A percentile compares a stretch with the other conserved stretches of the same genome.
Conservation (phyloP, 2,113 vertebrate genomes). For the Grallaria varia region DNA sequence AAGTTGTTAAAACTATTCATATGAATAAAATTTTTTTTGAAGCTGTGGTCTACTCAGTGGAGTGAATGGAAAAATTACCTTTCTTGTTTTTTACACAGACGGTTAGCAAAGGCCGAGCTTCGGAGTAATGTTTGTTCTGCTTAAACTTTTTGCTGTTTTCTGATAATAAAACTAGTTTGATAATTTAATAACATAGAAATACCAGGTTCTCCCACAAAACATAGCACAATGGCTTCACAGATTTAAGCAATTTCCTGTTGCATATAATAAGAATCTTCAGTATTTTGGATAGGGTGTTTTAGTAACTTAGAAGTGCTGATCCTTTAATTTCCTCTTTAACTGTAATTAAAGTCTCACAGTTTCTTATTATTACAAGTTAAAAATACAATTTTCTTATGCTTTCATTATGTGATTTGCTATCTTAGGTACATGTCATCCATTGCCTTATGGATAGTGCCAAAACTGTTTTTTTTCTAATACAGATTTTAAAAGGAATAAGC, state of each 20-base stretch:
- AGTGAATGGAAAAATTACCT: not conserved
- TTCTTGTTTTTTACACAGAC: not conserved
- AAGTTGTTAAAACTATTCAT: not conserved
- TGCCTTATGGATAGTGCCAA: slow-evolving; percentile 72
- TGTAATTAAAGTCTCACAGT: not conserved
- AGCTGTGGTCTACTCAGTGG: not conserved
- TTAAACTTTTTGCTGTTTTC: not conserved
- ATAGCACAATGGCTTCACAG: not conserved
- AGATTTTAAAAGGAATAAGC: slow-evolving; percentile 57
- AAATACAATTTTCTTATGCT: slow-evolving; percentile 52
- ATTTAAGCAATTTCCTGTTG: not conserved
- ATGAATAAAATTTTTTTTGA: not conserved
- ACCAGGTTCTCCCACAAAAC: not conserved
- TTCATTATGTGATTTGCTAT: slow-evolving; percentile 62
- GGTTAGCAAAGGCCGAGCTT: not conserved
- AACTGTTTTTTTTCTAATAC: slow-evolving; percentile 46
- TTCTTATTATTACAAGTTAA: slow-evolving; percentile 3
- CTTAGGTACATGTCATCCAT: slow-evolving; percentile 50
- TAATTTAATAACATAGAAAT: not conserved
- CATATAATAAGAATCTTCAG: not conserved
- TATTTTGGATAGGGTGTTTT: not conserved
- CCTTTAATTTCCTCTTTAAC: not conserved
- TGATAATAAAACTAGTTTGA: not conserved
- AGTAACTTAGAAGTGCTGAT: not conserved
- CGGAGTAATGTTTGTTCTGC: not conserved